These are phyloP conservation scores for Euura lappo DNA, from an alignment of 1,140 invertebrate species.

Conservation along the genomic window DNA sequence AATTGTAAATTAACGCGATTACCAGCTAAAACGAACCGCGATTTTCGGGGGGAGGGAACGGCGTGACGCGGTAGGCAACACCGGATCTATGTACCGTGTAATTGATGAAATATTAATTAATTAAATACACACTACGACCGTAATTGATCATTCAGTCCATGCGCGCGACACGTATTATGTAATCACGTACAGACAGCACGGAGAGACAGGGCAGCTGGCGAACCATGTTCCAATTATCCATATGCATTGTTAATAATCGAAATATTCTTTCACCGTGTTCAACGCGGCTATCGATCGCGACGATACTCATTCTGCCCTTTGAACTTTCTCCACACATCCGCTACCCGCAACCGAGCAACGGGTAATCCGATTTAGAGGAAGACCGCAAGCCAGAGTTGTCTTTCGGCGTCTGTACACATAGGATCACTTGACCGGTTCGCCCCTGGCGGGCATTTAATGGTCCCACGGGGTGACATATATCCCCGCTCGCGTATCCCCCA, in stretches of 20 bases:
- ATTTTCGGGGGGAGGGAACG: neutral
- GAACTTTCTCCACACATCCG: too few species aligned
- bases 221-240: too few species aligned
- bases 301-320: too few species aligned
- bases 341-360: neutral
- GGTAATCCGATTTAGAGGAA: neutral
- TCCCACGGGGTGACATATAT: neutral
- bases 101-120: constrained; percentile 4
- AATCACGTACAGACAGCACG: neutral
- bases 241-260: too few species aligned
- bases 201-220: too few species aligned
- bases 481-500: neutral
- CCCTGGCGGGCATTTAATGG: constrained; percentile 1
- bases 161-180: neutral
- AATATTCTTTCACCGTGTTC: too few species aligned
- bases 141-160: constrained; percentile 4
- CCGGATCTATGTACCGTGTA: neutral
- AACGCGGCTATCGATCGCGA: too few species aligned
- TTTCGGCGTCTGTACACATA: neutral
- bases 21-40: neutral
- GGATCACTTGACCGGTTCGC: neutral
- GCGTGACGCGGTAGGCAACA: neutral
- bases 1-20: constrained; percentile 5
- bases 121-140: neutral
- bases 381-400: neutral